These are phyloP conservation scores for Seriola rivoliana DNA, from an alignment of 2,113 vertebrate genomes.

Conservation along the genomic window DNA sequence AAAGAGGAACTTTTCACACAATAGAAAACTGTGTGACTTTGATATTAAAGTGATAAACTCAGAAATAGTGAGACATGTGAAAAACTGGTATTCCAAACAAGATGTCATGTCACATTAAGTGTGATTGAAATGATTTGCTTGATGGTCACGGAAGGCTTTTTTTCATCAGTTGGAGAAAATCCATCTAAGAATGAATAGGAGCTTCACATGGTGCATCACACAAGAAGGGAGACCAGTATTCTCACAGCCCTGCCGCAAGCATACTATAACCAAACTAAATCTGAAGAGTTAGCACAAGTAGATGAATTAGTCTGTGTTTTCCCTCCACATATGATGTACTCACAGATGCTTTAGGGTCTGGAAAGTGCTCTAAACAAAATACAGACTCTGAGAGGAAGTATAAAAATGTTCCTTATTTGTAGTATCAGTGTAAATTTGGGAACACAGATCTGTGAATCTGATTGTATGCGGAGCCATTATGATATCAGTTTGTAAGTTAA, in stretches of 20 bases:
- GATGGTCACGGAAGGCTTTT: not conserved
- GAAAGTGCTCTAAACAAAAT: constrained; percentile 19
- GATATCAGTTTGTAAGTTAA: not conserved
- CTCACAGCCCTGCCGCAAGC: not conserved
- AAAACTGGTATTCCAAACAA: not conserved
- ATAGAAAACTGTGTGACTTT: not conserved
- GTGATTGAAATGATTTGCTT: not conserved
- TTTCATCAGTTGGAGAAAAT: not conserved
- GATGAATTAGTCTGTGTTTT: not conserved
- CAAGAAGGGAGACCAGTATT: not conserved
- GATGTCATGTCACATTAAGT: not conserved
- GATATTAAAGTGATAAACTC: not conserved
- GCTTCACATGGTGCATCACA: not conserved
- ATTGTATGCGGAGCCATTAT: not conserved
- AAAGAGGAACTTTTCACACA: constrained; percentile 5
- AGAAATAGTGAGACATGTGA: not conserved
- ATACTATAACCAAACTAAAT: not conserved
- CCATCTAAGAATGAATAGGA: not conserved
- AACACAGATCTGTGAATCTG: constrained; percentile 8
- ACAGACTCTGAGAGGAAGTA: constrained; percentile 25
- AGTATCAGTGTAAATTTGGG: not conserved
- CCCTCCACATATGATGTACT: not conserved
- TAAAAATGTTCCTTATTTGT: constrained; percentile 19
- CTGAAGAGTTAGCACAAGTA: not conserved
- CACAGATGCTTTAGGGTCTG: not conserved